Evolutionary conservation across 2,113 vertebrate genomes (phyloP).

Genomic region (Circaetus gallicus): DNA sequence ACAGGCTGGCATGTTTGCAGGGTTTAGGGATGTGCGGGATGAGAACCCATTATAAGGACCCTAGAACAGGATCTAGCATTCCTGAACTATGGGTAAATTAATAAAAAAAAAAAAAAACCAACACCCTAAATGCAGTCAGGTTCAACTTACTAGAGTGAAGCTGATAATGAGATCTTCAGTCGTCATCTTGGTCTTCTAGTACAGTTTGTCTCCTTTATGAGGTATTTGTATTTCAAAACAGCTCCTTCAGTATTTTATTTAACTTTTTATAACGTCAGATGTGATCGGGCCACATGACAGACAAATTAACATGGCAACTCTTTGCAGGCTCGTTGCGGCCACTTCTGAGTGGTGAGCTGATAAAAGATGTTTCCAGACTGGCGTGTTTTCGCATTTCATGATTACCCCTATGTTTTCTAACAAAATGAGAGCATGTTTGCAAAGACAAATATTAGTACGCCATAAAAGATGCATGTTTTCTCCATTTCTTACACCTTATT

Average conservation of each 20-base stretch:
- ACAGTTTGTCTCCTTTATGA: not conserved
- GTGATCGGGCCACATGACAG: not conserved
- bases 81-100: not conserved
- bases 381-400: not conserved
- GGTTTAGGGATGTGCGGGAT: not conserved
- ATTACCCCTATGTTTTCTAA: not conserved
- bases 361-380: not conserved
- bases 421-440: not conserved
- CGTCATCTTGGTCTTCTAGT: not conserved
- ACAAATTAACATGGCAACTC: not conserved
- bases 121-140: not conserved
- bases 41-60: not conserved
- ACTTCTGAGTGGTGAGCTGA: not conserved
- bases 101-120: not conserved
- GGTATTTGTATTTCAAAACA: not conserved
- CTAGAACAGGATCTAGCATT: not conserved
- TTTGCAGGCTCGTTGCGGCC: not conserved
- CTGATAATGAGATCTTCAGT: not conserved
- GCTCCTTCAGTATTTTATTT: not conserved
- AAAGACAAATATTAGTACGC: not conserved
- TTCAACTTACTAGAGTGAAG: not conserved
- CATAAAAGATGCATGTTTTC: not conserved
- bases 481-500: slow-evolving; percentile 33
- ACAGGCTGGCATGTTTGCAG: not conserved
- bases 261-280: not conserved